phyloP scores from a whole-genome alignment of 2,113 vertebrate genomes.

The Dicentrarchus labrax region DNA sequence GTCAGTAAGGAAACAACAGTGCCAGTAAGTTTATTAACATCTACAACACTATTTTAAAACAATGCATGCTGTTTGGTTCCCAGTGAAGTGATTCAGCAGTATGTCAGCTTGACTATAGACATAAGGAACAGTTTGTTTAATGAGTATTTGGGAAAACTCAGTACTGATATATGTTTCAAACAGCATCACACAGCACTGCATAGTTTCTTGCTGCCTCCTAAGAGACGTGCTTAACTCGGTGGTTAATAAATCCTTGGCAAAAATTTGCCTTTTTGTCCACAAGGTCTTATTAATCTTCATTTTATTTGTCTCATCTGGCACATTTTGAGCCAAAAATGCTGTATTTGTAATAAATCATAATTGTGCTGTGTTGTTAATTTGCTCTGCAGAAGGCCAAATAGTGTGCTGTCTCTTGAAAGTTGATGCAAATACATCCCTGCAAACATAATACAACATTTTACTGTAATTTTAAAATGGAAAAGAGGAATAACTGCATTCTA shows the following conservation, averaged over 20 bases:
- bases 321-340: slow-evolving; percentile 31
- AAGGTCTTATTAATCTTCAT: slow-evolving; percentile 46
- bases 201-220: slow-evolving; percentile 55
- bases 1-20: slow-evolving; percentile 94
- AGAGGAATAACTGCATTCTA: slow-evolving; percentile 13
- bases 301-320: slow-evolving; percentile 67
- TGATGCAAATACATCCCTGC: slow-evolving; percentile 8
- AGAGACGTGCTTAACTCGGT: slow-evolving; percentile 39
- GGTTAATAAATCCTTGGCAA: slow-evolving; percentile 57
- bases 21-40: slow-evolving; percentile 85
- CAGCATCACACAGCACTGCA: slow-evolving; percentile 27
- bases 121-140: slow-evolving; percentile 31
- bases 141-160: slow-evolving; percentile 34
- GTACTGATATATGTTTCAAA: slow-evolving; percentile 48
- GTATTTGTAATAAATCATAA: slow-evolving; percentile 57
- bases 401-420: not conserved
- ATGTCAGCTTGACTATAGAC: slow-evolving; percentile 23
- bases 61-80: slow-evolving; percentile 23
- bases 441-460: slow-evolving; percentile 17
- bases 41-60: slow-evolving; percentile 30
- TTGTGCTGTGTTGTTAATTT: slow-evolving; percentile 41
- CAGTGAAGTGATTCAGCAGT: not conserved
- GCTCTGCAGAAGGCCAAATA: slow-evolving; percentile 11
- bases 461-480: slow-evolving; percentile 7
- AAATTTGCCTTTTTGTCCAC: slow-evolving; percentile 30